Conservation (phyloP, 2,113 vertebrate species). For the Bubo bubo region DNA sequence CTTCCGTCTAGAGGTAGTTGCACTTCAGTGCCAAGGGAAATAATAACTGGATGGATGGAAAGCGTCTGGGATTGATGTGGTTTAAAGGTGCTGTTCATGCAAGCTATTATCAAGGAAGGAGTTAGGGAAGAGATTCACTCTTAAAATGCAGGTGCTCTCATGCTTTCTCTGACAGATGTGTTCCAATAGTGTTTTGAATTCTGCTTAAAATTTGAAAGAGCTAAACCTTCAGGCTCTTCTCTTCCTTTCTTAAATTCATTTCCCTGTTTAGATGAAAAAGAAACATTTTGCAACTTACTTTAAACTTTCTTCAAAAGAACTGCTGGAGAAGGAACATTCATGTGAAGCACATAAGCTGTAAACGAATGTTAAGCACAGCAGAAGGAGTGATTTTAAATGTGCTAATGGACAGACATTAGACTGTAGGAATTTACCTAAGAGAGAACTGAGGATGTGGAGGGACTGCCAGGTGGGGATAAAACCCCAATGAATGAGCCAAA, state of each 20-base stretch:
- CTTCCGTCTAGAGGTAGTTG: conserved; percentile 41
- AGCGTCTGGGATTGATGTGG: conserved; percentile 59
- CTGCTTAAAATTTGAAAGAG: conserved; percentile 79
- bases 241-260: conserved; percentile 78
- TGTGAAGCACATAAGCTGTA: conserved; percentile 72
- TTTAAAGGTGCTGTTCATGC: conserved; percentile 75
- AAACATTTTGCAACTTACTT: conserved; percentile 82
- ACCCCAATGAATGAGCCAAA: not conserved
- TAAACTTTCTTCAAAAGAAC: conserved; percentile 81
- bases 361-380: conserved; percentile 52
- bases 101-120: conserved; percentile 75
- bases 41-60: conserved; percentile 54
- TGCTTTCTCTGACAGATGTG: conserved; percentile 72
- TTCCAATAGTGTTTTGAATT: conserved; percentile 76
- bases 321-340: conserved; percentile 72
- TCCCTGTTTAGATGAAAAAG: conserved; percentile 83
- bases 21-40: conserved; percentile 37
- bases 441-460: not conserved
- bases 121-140: conserved; percentile 55
- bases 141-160: conserved; percentile 76
- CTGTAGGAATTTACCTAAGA: conserved; percentile 60
- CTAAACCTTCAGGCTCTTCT: conserved; percentile 78
- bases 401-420: conserved; percentile 73
- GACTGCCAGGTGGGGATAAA: not conserved
- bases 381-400: conserved; percentile 62